Evolutionary conservation across 2,113 vertebrate species (phyloP), one percentile per base, ranked within the genome.

Genomic region (Phycodurus eques): DNA sequence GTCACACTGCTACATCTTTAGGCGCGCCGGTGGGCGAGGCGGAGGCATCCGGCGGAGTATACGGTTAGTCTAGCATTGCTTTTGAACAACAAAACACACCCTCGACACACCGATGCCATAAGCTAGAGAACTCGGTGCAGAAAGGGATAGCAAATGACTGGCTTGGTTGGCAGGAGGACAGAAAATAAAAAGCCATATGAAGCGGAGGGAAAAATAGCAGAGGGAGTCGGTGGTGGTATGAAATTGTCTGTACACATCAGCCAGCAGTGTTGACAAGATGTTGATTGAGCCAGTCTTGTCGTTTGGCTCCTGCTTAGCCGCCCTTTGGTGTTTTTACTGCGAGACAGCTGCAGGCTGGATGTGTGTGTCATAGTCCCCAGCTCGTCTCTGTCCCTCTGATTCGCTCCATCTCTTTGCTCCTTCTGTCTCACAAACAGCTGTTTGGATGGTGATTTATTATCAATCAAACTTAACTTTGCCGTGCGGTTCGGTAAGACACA

Each of bases 231-330:
- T 70, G 70, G 82, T 70, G 74, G 82, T 88, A 88, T 88, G 85
- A 92, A 90, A 90, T 86, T 90, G 90, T 92, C 91, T 90, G 87
- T 86, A 87, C 85, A 89, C 87, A 91, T 92, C 92, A 91, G 85
- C 87, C 84, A 84, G 83, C 83, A 73, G 84, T 91, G 88, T 90
- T 91, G 92, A 93, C 90, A 90, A 90, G 88, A 92, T 89, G 89
- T 88, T 91, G 91, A 92, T 92, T 92, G 92, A 93, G 91, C 87
- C 85, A 79, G 88, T 87, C 88, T 89, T 92, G 91, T 92, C 90
- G 90, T 89, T 92, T 86, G 64, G 67, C 78, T 88, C 83, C 83
- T 83, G 80, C 86, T 80, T 84, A 88, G 88, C 90, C 88, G 86
- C 11, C 67, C 10, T 35, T 87, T 79, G 88, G 90, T 91, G 88